A percentile compares a stretch with the other conserved stretches of the same genome.
Evolutionary conservation across 2,797 vertebrate genomes (phyloP).

Genomic region (Hoplostethus mediterraneus): DNA sequence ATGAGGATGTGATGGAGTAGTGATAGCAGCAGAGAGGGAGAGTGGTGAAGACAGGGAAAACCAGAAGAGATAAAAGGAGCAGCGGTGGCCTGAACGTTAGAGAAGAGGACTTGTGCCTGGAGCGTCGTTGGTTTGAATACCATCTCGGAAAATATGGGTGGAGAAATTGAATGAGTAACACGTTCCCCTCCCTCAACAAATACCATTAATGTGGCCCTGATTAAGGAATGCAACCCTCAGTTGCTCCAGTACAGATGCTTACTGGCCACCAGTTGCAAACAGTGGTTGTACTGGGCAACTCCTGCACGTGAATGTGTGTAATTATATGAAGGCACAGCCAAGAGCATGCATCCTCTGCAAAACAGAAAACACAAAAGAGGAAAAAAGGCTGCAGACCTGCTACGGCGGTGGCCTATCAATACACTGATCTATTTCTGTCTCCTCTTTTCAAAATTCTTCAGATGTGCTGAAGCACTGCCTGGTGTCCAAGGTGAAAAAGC

Average conservation of each 20-base stretch:
- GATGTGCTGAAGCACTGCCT: slow-evolving; percentile 43
- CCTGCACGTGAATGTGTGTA: slow-evolving; percentile 17
- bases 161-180: slow-evolving; percentile 10
- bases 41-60: not conserved
- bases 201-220: slow-evolving; percentile 24
- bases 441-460: slow-evolving; percentile 22
- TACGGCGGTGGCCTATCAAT: too few species aligned
- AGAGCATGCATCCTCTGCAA: slow-evolving; percentile 53
- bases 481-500: slow-evolving; percentile 36
- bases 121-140: not conserved
- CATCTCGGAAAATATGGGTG: slow-evolving; percentile 11
- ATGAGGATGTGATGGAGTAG: slow-evolving; percentile 39
- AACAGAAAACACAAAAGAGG: slow-evolving; percentile 20
- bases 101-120: slow-evolving; percentile 8
- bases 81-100: not conserved
- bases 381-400: too few species aligned
- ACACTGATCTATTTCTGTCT: slow-evolving; percentile 42
- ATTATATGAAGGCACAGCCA: slow-evolving; percentile 12
- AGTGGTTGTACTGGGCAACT: not conserved
- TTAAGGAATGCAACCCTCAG: slow-evolving; percentile 34
- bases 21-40: slow-evolving; percentile 2
- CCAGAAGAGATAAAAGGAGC: not conserved
- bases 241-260: not conserved
- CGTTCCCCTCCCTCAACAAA: not conserved
- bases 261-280: not conserved